Evolutionary conservation across 2,888 invertebrate species (phyloP).

Genomic region (Cryptosula pallasiana): DNA sequence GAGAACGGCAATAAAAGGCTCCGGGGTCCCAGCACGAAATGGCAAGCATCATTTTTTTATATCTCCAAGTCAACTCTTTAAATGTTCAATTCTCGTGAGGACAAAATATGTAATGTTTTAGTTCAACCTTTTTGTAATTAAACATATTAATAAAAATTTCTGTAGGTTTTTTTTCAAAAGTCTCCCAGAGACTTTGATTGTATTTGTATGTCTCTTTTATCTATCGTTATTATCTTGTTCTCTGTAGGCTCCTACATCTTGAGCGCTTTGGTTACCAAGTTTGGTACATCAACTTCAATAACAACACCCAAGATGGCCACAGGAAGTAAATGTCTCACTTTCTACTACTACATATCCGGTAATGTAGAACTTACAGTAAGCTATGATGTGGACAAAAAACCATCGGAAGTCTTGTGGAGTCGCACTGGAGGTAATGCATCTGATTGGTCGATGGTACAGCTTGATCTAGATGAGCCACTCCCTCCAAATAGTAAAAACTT

Average conservation of each 20-base stretch:
- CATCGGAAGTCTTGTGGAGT: not conserved
- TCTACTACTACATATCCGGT: not conserved
- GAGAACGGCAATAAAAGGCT: not conserved
- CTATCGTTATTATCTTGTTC: too few species aligned
- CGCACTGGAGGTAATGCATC: not conserved
- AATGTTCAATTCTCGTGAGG: too few species aligned
- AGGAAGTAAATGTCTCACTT: not conserved
- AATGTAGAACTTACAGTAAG: not conserved
- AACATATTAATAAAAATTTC: too few species aligned
- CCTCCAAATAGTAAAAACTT: not conserved
- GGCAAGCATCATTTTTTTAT: too few species aligned
- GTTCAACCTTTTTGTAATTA: too few species aligned
- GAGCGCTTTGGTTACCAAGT: not conserved
- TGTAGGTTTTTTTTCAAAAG: too few species aligned
- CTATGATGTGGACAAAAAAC: not conserved
- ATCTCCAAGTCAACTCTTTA: too few species aligned
- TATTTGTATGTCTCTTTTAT: too few species aligned
- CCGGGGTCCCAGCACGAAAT: not conserved
- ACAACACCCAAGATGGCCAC: not conserved
- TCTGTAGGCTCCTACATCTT: not conserved
- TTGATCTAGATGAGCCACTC: too few species aligned
- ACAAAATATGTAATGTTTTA: too few species aligned
- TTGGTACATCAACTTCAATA: not conserved
- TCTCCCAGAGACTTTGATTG: too few species aligned
- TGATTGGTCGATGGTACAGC: too few species aligned